A percentile compares a stretch with the other conserved stretches of the same genome.
phyloP scores from a whole-genome alignment of 1,140 invertebrate species.

The Anadara kagoshimensis region DNA sequence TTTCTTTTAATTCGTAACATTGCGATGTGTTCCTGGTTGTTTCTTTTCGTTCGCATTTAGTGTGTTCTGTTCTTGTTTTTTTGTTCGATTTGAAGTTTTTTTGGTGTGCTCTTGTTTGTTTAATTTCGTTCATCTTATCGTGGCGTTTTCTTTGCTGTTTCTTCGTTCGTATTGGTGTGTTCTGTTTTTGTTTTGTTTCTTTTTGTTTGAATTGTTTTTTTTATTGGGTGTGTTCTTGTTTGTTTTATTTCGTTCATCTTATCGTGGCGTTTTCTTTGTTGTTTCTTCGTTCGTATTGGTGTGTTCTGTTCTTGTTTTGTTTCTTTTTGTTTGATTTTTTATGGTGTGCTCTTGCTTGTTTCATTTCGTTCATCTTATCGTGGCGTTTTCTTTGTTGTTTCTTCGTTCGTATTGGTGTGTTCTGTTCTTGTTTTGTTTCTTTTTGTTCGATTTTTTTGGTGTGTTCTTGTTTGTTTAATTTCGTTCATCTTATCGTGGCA shows the following conservation, averaged over 20 bases:
- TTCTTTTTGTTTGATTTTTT: neutral
- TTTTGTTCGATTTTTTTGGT: neutral
- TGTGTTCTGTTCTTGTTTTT: slow-evolving; percentile 1
- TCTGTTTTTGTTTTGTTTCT: neutral
- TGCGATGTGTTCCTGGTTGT: neutral
- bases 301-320: slow-evolving; percentile 1
- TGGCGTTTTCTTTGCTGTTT: neutral
- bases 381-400: neutral
- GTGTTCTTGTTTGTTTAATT: neutral
- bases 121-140: neutral
- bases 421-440: neutral
- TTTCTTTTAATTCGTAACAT: neutral
- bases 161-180: neutral
- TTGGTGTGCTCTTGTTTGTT: slow-evolving; percentile 5
- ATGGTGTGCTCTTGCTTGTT: slow-evolving; percentile 5
- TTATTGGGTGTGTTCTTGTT: neutral
- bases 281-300: neutral
- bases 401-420: neutral
- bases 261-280: neutral
- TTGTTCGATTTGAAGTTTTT: neutral
- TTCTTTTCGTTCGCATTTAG: neutral
- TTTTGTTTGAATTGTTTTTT: neutral
- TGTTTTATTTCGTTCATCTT: neutral
- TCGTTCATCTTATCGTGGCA: no score
- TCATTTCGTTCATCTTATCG: neutral